Conservation (phyloP, 2,113 vertebrate species). For the Chroicocephalus ridibundus region DNA sequence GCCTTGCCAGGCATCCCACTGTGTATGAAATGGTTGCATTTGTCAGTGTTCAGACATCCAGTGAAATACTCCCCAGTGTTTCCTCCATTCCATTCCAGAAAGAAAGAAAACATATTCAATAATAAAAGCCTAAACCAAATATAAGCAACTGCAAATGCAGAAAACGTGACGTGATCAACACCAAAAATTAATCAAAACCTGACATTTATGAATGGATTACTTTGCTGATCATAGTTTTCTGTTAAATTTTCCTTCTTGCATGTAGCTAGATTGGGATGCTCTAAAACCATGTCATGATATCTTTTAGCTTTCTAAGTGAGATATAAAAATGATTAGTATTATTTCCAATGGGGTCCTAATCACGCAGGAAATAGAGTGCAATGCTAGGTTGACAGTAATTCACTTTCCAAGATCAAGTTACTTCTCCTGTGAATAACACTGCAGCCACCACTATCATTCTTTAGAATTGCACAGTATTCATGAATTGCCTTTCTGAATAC, state of each 20-base stretch:
- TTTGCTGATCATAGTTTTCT: not conserved
- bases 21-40: conserved; percentile 19
- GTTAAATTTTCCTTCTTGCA: not conserved
- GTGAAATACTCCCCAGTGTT: not conserved
- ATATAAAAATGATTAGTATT: not conserved
- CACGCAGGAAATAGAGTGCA: not conserved
- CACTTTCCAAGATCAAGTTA: not conserved
- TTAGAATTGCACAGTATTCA: not conserved
- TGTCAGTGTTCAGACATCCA: conserved; percentile 36
- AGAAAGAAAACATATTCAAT: not conserved
- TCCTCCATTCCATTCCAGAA: not conserved
- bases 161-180: not conserved
- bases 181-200: not conserved
- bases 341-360: not conserved
- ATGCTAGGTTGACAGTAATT: not conserved
- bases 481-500: not conserved
- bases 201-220: not conserved
- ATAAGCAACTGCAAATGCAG: not conserved
- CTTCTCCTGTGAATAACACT: not conserved
- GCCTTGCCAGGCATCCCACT: conserved; percentile 17
- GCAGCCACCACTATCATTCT: not conserved
- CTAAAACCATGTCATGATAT: not conserved
- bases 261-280: not conserved
- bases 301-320: not conserved
- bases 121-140: not conserved